Base-by-base conservation (phyloP, 2,888 invertebrate species). In the Julus scandinavius region DNA sequence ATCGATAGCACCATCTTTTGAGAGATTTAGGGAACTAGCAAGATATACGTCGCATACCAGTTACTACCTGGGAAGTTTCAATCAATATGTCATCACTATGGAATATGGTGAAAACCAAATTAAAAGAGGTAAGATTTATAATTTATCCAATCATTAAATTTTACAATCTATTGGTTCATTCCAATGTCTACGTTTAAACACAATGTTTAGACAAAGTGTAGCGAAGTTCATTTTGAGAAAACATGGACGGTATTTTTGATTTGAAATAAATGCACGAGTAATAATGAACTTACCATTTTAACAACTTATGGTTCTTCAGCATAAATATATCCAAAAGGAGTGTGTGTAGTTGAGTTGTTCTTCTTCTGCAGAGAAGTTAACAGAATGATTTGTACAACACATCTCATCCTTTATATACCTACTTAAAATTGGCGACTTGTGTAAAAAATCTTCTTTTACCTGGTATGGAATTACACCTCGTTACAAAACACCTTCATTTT, bases 371-470 rank as follows among this genome's bases (percentile, higher is more conserved):
- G 58, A 63, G 58, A n/a, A 5, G 58, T 63, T 63, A n/a, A 63
- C n/a, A 63, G 58, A 63, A 63, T 63, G 58, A 63, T 63, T 63
- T 63, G 58, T n/a, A 45, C 17, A 63, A 63, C 58, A 63, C 58
- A n/a, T 63, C 58, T 63, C 58, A 63, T 63, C 58, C 58, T n/a
- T 63, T 63, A n/a, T 63, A 63, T 63, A 63, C 58, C 58, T 63
- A n/a, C n/a, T n/a, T 63, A 63, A 63, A 63, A 63, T 6, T 17
- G n/a, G 58, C 45, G 1, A 63, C 58, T n/a, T n/a, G n/a, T n/a
- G 58, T 63, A 63, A 63, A 63, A 63, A 63, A 63, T n/a, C 58
- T 63, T 63, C 58, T n/a, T 63, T n/a, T n/a, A 63, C 58, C n/a
- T 63, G n/a, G 20, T n/a, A 63, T 63, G n/a, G 58, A 63, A n/a